These are phyloP conservation scores for Cottus gobio DNA, from an alignment of 2,113 vertebrate genomes.

Conservation along the genomic window DNA sequence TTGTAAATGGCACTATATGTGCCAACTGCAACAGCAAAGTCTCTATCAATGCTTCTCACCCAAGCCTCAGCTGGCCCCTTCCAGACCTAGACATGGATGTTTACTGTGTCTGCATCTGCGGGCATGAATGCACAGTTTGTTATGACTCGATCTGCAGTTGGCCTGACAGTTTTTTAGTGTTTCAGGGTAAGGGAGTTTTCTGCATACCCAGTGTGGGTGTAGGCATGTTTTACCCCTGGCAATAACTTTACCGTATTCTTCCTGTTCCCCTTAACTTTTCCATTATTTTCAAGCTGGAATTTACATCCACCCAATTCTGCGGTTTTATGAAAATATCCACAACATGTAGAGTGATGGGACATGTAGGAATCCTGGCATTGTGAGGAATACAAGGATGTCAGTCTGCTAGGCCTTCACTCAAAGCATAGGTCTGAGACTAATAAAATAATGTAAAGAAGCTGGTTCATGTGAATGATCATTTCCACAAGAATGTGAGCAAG, in stretches of 20 bases:
- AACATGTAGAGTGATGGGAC: slow-evolving; percentile 20
- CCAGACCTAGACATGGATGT: slow-evolving; percentile 38
- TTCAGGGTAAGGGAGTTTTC: slow-evolving; percentile 54
- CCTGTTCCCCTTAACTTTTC: slow-evolving; percentile 63
- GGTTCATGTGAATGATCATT: slow-evolving; percentile 37
- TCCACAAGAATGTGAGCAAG: slow-evolving; percentile 76
- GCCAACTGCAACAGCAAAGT: slow-evolving; percentile 8
- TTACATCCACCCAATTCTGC: slow-evolving; percentile 53
- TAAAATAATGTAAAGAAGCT: slow-evolving; percentile 66
- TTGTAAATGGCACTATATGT: background rate
- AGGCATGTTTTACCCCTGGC: slow-evolving; percentile 59
- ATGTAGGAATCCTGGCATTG: slow-evolving; percentile 17
- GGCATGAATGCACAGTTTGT: slow-evolving; percentile 74
- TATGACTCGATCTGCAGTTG: slow-evolving; percentile 51
- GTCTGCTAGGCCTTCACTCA: slow-evolving; percentile 15
- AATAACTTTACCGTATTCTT: slow-evolving; percentile 47
- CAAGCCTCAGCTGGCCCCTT: slow-evolving; percentile 24
- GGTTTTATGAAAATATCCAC: slow-evolving; percentile 56
- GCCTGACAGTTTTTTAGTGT: slow-evolving; percentile 24
- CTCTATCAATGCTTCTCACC: slow-evolving; percentile 44
- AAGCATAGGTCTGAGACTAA: slow-evolving; percentile 41
- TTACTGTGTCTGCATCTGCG: slow-evolving; percentile 61
- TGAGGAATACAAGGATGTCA: slow-evolving; percentile 29
- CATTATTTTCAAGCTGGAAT: slow-evolving; percentile 65
- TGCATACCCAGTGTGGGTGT: slow-evolving; percentile 70